Evolutionary conservation across 1,140 invertebrate genomes (phyloP).

Genomic region (Hylaeus volcanicus): DNA sequence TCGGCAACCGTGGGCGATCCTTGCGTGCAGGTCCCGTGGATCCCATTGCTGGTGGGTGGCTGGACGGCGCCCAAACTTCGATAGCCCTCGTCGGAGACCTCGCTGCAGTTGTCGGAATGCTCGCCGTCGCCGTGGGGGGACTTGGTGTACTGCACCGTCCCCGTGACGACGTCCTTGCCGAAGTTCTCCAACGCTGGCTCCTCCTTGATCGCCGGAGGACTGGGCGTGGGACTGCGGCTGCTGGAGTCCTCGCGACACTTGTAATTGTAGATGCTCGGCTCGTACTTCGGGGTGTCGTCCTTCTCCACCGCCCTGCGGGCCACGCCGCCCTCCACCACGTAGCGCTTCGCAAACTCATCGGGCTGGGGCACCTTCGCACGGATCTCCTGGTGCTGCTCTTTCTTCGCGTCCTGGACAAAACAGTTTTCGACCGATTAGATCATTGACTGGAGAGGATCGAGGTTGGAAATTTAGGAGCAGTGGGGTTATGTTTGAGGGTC

Average conservation of each 20-base stretch:
- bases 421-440: no score
- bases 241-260: conserved; percentile 73
- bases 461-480: no score
- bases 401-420: conserved; percentile 68
- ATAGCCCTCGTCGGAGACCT: conserved; percentile 93
- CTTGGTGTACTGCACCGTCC: conserved; percentile 62
- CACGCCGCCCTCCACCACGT: conserved; percentile 75
- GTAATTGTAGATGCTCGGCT: conserved; percentile 76
- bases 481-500: no score
- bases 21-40: conserved; percentile 70
- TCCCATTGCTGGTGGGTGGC: conserved; percentile 72
- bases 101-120: conserved; percentile 91
- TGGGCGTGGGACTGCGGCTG: conserved; percentile 76
- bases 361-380: conserved; percentile 69
- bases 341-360: conserved; percentile 76
- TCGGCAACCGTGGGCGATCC: conserved; percentile 76
- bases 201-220: conserved; percentile 73
- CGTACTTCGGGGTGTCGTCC: conserved; percentile 76
- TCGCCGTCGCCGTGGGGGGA: conserved; percentile 77
- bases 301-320: conserved; percentile 69
- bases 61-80: conserved; percentile 88
- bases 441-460: no score
- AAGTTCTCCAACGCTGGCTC: conserved; percentile 67
- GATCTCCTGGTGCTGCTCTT: conserved; percentile 70
- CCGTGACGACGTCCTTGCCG: conserved; percentile 60